Evolutionary conservation across 2,113 vertebrate species (phyloP), one percentile per base, ranked within the genome.

Genomic region (Struthio camelus): DNA sequence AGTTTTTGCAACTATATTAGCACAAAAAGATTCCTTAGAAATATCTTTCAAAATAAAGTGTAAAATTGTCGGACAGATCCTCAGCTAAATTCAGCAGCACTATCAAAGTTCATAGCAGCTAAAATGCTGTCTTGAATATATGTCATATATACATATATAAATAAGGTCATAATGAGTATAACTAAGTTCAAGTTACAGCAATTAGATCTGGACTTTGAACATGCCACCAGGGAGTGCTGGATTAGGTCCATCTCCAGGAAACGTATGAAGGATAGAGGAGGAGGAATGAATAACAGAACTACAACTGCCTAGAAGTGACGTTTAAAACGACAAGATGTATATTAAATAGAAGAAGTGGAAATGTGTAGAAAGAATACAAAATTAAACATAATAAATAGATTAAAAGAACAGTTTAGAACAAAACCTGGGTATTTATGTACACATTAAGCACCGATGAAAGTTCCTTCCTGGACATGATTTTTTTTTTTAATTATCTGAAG

Each of bases 401-500:
- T 86, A 38, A 84, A 85, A 85, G 59, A 78, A 38, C 32, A 42
- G 34, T 38, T n/a, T 82, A n/a, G 40, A 87, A 44, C 24, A 67
- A 66, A 91, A 8, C 25, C 62, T 85, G 59, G 38, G 67, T 66
- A 36, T 89, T 91, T 79, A 48, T 77, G 32, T 65, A 89, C 86
- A 86, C 85, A 89, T 97, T 91, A 96, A 96, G 83, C 92, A 95
- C 79, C 89, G 91, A 93, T 95, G 87, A 96, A 97, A 97, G 62
- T 85, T 97, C 48, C 80, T 92, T 77, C 59, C 79, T 11, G 17
- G 75, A 93, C 28, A 17, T 72, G 61, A 85, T 89, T 93, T 86
- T 73, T 66, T 66, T 80, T 95, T 92, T 73, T 67, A 93, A 93
- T 94, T 94, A 92, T 97, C 95, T 72, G 97, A 99, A 99, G 96